phyloP scores from a whole-genome alignment of 92 coral and sea anemone species.

The Epizoanthus stellaris region DNA sequence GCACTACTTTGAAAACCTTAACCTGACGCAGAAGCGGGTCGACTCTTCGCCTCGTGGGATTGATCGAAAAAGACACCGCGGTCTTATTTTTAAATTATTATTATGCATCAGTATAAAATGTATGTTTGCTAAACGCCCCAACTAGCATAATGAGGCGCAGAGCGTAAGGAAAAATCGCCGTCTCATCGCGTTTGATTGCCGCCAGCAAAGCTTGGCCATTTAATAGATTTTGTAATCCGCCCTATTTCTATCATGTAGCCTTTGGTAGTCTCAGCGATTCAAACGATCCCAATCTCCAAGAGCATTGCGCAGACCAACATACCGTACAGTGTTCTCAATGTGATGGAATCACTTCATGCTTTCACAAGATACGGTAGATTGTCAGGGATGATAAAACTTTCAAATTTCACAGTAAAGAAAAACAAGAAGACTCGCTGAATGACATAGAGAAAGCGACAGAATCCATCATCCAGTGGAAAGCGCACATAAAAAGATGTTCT shows the following conservation, averaged over 20 bases:
- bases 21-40: no score
- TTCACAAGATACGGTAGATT: no score
- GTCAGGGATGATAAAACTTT: slow-evolving; percentile 24
- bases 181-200: slow-evolving; percentile 64
- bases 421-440: slow-evolving; percentile 70
- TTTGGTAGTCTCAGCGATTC: slow-evolving; percentile 39
- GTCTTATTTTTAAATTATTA: no score
- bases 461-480: slow-evolving; percentile 67
- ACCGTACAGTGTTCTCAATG: slow-evolving; percentile 56
- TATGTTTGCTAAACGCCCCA: no score
- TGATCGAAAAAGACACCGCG: no score
- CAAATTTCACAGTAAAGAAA: slow-evolving; percentile 70
- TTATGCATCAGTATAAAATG: no score
- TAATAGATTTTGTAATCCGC: slow-evolving; percentile 61
- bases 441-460: slow-evolving; percentile 55
- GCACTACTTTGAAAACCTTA: no score
- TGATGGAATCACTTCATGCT: neutral
- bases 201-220: slow-evolving; percentile 66
- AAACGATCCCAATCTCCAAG: no score
- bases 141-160: no score
- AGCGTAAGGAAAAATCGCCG: slow-evolving; percentile 22
- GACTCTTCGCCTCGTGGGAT: no score
- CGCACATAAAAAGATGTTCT: slow-evolving; percentile 76
- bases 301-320: slow-evolving; percentile 27
- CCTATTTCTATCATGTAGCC: no score